Base-by-base conservation (phyloP, 2,888 invertebrate genomes). In the Steinernema hermaphroditum region DNA sequence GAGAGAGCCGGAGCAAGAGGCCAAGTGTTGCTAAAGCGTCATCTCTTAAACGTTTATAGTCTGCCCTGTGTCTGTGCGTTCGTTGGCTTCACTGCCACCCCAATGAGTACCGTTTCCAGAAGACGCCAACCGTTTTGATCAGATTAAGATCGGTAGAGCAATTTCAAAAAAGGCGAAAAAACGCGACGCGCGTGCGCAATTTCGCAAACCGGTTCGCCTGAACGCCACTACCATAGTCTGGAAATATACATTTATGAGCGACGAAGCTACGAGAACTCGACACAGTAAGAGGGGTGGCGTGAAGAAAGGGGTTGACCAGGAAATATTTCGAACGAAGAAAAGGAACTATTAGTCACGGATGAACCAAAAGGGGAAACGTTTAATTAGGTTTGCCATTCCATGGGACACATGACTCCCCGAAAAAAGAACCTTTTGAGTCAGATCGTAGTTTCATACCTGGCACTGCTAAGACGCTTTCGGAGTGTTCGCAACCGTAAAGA, bases 121-220 rank as follows among this genome's bases (percentile, higher is more conserved):
- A 62, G 27, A 62, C 62, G 29, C 9, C 62, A 29, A 29, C 62
- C 27, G 62, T 62, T 62, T 62, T 32, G 62, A 62, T 62, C 62
- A 62, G 62, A 62, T 62, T 62, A 62, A 62, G 62, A 62, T 62
- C 34, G 29, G 62, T 62, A 62, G 29, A 62, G 62, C 62, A 62
- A 62, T 62, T 62, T 62, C 46, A 62, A 62, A 62, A 62, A 62
- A 29, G 62, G 19, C 62, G 29, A 62, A 62, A 54, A 62, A 62
- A 62, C 62, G 62, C 62, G 62, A 62, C 62, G 62, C 62, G 62
- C 62, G 32, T 16, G 62, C 62, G 62, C 62, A 62, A 62, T 62
- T 62, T 62, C 62, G 32, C 16, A 62, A 62, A 62, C 62, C 62
- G 62, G 62, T 62, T 62, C 32, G 62, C 32, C 29, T 62, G 62